A percentile compares a stretch with the other conserved stretches of the same genome.
These are phyloP conservation scores for Lomographa bimaculata DNA, from an alignment of 2,888 invertebrate species.

Conservation along the genomic window DNA sequence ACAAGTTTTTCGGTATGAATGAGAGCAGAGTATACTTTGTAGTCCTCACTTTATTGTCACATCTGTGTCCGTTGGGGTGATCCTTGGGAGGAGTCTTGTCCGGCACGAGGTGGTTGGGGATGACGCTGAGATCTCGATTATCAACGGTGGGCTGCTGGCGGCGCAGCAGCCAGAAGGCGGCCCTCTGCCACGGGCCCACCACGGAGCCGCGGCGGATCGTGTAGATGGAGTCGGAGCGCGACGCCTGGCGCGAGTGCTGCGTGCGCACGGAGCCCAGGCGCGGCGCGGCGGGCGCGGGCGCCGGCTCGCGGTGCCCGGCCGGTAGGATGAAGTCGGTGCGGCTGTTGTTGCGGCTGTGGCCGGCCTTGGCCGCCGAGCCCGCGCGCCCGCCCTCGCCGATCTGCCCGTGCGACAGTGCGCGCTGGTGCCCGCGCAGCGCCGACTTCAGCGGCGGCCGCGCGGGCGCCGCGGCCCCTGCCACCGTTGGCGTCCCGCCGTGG, in stretches of 20 bases:
- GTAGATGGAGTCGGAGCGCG: slow-evolving; percentile 94
- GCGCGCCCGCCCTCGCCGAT: slow-evolving; percentile 85
- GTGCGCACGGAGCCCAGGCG: slow-evolving; percentile 75
- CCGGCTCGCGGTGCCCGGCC: slow-evolving; percentile 90
- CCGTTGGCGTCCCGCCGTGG: slow-evolving; percentile 88
- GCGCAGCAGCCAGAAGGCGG: slow-evolving; percentile 85
- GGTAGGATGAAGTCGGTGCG: slow-evolving; percentile 95
- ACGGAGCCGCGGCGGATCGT: slow-evolving; percentile 90
- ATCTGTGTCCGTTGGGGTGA: slow-evolving; percentile 92
- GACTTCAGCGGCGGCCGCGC: slow-evolving; percentile 90
- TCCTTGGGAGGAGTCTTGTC: slow-evolving; percentile 90
- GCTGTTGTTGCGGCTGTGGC: slow-evolving; percentile 92
- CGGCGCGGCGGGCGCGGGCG: slow-evolving; percentile 67
- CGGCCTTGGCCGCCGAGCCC: slow-evolving; percentile 65
- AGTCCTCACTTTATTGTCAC: slow-evolving; percentile 94
- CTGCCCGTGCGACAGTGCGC: slow-evolving; percentile 94
- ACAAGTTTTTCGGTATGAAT: slow-evolving; percentile 97
- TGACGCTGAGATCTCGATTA: slow-evolving; percentile 87
- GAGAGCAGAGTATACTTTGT: slow-evolving; percentile 97
- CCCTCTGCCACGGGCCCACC: slow-evolving; percentile 88
- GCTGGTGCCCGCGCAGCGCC: slow-evolving; percentile 89
- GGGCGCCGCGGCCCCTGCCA: slow-evolving; percentile 65
- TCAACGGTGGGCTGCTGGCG: slow-evolving; percentile 86
- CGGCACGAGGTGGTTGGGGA: slow-evolving; percentile 93
- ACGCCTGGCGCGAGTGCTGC: slow-evolving; percentile 93